These are phyloP conservation scores for Amphiprion percula DNA, from an alignment of 2,113 vertebrate genomes.

Conservation along the genomic window DNA sequence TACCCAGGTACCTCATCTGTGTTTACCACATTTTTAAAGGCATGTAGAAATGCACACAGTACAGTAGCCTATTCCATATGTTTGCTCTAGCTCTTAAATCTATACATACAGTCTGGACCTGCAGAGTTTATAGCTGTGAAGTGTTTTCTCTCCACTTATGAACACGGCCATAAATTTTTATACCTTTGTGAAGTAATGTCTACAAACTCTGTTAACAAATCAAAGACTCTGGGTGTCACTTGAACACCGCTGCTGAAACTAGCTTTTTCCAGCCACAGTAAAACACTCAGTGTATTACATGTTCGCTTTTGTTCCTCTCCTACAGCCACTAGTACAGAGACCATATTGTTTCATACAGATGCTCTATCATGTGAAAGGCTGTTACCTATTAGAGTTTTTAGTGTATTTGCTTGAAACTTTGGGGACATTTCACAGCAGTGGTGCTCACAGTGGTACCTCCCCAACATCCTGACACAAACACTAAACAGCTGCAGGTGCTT, in stretches of 20 bases:
- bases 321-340: constrained; percentile 27
- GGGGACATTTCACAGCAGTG: constrained; percentile 16
- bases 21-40: neutral
- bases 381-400: constrained; percentile 13
- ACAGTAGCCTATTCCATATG: constrained; percentile 5
- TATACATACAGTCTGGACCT: constrained; percentile 12
- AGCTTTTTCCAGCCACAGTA: constrained; percentile 43
- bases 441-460: neutral
- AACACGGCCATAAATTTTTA: constrained; percentile 49
- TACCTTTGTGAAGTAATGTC: constrained; percentile 66
- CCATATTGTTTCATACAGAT: constrained; percentile 26
- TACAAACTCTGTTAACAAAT: constrained; percentile 54
- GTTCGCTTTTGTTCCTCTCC: constrained; percentile 30
- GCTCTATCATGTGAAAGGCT: constrained; percentile 11
- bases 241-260: constrained; percentile 38
- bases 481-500: too few species aligned
- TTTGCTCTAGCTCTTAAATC: constrained; percentile 28
- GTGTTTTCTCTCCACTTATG: constrained; percentile 36
- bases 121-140: constrained; percentile 36
- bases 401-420: neutral
- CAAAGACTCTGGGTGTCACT: constrained; percentile 12
- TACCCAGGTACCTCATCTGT: too few species aligned
- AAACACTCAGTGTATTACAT: constrained; percentile 46
- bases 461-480: too few species aligned
- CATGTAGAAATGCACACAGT: neutral